Base-by-base conservation (phyloP, 2,888 invertebrate species). In the Drosophila pseudotalamancana region DNA sequence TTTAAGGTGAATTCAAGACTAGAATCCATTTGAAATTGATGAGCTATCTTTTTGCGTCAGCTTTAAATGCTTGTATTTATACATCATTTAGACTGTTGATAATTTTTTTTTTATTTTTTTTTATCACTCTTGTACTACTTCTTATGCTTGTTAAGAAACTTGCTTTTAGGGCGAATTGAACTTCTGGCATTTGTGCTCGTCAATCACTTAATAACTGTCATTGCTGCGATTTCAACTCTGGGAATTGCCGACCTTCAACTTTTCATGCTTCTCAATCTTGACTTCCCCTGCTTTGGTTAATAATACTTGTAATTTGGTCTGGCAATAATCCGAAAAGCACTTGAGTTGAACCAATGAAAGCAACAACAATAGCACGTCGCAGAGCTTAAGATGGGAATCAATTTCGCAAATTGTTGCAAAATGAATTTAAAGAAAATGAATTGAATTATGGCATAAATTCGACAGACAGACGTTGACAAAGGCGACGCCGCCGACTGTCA, bases 371-470 rank as follows among this genome's bases (percentile, higher is more conserved):
- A 27, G 48, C 27, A 25, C 34, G 23, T 39, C n/a, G 31, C 51
- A 16, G 18, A 25, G 60, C 34, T 14, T 60, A 64, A 75, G 54
- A 68, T 43, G 18, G 25, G 6, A 77, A 69, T 77, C 75, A 77
- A 83, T 83, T 80, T 25, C 23, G 29, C 32, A 29, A 43, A 18
- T 70, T 50, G 51, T 37, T 59, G 61, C 40, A 66, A 84, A 73
- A 72, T 67, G 60, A 85, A 74, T 78, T 80, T 78, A 67, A 78
- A 63, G 65, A 55, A 43, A 77, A 54, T 69, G 59, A 86, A 83
- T 83, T 71, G 71, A 86, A 83, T 83, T 83, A 83, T 70, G 54
- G 45, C 68, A 79, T 64, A 72, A 85, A 82, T 27, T 48, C 25
- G 61, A 29, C 55, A 61, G 64, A 56, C 69, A 62, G 60, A 19